phyloP scores from a whole-genome alignment of 2,113 vertebrate genomes.

The Scytalopus superciliaris region DNA sequence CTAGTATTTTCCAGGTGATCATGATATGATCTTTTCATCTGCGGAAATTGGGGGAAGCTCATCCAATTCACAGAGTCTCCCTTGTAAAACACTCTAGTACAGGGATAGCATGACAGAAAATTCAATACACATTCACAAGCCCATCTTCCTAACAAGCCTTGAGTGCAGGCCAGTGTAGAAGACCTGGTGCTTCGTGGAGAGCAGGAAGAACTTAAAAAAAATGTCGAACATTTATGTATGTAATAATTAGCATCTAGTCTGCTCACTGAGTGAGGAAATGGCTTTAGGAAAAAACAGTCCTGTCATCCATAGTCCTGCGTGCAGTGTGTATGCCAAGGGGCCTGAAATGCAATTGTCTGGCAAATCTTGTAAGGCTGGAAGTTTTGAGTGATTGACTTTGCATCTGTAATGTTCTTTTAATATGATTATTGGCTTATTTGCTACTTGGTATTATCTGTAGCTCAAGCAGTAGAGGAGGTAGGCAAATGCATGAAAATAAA shows the following conservation, averaged over 20 bases:
- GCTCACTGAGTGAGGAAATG: not conserved
- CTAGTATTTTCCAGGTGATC: not conserved
- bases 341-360: conserved; percentile 10
- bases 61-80: not conserved
- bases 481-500: not conserved
- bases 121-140: not conserved
- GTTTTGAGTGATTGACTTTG: conserved; percentile 21
- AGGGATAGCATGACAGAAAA: not conserved
- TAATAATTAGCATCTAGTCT: not conserved
- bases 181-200: not conserved
- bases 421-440: not conserved
- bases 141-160: not conserved
- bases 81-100: not conserved
- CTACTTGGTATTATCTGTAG: not conserved
- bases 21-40: not conserved
- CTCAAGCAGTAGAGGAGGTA: not conserved
- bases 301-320: not conserved
- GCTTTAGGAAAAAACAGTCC: not conserved
- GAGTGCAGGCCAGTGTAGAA: not conserved
- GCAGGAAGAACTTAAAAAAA: not conserved
- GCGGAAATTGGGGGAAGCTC: not conserved
- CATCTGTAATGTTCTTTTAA: conserved; percentile 15
- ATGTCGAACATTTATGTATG: not conserved
- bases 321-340: not conserved
- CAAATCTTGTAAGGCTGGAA: not conserved